Conservation (phyloP, 2,797 vertebrate genomes). For the Xenentodon cancila region DNA sequence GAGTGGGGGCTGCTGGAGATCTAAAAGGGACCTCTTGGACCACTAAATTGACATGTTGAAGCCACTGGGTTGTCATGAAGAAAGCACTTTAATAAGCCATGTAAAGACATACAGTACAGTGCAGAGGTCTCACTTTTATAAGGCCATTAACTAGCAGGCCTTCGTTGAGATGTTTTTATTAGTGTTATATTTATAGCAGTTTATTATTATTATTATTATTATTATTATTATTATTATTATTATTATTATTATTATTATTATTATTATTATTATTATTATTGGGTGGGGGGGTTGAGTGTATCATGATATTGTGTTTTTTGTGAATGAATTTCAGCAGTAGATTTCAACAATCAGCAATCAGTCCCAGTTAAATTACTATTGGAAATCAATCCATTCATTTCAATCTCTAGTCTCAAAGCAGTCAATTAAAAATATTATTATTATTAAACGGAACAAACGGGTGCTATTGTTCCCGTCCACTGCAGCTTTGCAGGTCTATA, state of each 20-base stretch:
- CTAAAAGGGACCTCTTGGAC: constrained; percentile 72
- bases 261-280: not conserved
- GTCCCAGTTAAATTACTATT: no score
- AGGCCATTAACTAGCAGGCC: constrained; percentile 48
- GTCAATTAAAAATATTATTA: not conserved
- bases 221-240: not conserved
- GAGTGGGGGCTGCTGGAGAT: constrained; percentile 56
- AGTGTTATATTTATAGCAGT: not conserved
- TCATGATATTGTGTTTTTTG: not conserved
- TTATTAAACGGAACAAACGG: constrained; percentile 24
- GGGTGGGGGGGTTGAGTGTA: not conserved
- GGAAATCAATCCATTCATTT: no score
- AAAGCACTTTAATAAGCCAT: constrained; percentile 73
- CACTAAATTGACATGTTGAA: constrained; percentile 80
- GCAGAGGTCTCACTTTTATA: constrained; percentile 41
- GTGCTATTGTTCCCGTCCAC: constrained; percentile 39
- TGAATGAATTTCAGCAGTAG: not conserved
- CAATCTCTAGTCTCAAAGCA: no score
- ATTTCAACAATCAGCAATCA: no score
- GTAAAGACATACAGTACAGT: constrained; percentile 56
- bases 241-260: not conserved
- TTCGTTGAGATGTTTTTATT: constrained; percentile 14
- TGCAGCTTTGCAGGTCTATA: constrained; percentile 45
- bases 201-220: not conserved
- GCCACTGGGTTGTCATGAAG: constrained; percentile 67